A percentile compares a stretch with the other conserved stretches of the same genome.
These are phyloP conservation scores for Phyllostomus discolor DNA, from an alignment of 2,113 vertebrate genomes.

Conservation along the genomic window DNA sequence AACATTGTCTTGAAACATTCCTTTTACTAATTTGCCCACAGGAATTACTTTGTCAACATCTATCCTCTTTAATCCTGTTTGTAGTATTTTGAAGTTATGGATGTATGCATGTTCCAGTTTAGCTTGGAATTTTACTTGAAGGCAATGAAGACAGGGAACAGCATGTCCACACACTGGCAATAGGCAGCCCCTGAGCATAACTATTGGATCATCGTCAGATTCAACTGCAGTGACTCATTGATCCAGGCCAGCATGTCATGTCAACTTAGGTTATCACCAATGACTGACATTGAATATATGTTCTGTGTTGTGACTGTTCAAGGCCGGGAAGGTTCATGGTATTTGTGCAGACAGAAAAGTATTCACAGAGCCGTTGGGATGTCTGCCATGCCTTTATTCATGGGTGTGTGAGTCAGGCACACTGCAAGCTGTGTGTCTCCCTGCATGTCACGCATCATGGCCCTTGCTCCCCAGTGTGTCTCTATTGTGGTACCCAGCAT, in stretches of 20 bases:
- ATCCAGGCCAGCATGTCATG: background rate
- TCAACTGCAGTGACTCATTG: background rate
- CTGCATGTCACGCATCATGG: too few species aligned
- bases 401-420: too few species aligned
- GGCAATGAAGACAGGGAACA: background rate
- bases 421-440: too few species aligned
- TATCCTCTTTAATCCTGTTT: background rate
- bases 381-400: too few species aligned
- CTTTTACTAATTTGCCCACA: conserved; percentile 88
- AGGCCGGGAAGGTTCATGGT: too few species aligned
- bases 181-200: background rate
- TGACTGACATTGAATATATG: background rate
- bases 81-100: background rate
- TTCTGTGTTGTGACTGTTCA: too few species aligned
- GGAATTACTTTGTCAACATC: conserved; percentile 79
- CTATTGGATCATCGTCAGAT: background rate
- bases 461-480: too few species aligned
- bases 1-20: conserved; percentile 89
- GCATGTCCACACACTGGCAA: background rate
- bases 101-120: background rate
- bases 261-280: background rate
- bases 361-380: too few species aligned
- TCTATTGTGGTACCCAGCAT: too few species aligned
- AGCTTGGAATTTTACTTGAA: background rate
- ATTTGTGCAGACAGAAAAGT: too few species aligned